Evolutionary conservation across 2,888 invertebrate genomes (phyloP).

Genomic region (Beris morrisii): DNA sequence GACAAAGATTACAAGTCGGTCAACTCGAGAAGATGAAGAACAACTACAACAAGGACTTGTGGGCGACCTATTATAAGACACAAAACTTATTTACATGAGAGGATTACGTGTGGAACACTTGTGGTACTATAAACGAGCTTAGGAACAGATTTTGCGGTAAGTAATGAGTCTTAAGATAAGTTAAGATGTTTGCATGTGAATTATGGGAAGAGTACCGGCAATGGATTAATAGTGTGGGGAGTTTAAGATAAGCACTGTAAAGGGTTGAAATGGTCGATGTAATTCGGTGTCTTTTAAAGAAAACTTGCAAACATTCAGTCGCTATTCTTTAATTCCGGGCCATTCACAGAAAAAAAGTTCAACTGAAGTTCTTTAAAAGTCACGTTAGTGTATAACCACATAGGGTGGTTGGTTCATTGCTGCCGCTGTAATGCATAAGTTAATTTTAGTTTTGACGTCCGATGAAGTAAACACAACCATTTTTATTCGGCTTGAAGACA

Average conservation of each 20-base stretch:
- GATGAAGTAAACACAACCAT: too few relatives aligned
- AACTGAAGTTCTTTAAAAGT: too few relatives aligned
- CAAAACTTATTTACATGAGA: slow-evolving; percentile 26
- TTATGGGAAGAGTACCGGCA: slow-evolving; percentile 18
- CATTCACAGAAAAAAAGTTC: too few relatives aligned
- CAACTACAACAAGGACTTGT: slow-evolving; percentile 14
- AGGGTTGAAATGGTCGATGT: slow-evolving; percentile 17
- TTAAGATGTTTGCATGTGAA: slow-evolving; percentile 32
- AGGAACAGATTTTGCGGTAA: slow-evolving; percentile 32
- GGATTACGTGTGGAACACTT: slow-evolving; percentile 30
- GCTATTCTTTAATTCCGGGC: too few relatives aligned
- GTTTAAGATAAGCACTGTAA: slow-evolving; percentile 16
- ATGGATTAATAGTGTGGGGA: slow-evolving; percentile 1
- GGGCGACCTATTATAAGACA: slow-evolving; percentile 26
- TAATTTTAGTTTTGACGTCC: too few relatives aligned
- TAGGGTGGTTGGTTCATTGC: too few relatives aligned
- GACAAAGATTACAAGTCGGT: slow-evolving; percentile 12
- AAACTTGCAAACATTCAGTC: too few relatives aligned
- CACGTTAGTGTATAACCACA: too few relatives aligned
- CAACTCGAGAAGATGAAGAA: neutral
- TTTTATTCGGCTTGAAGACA: too few relatives aligned
- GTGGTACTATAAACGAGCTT: slow-evolving; percentile 31
- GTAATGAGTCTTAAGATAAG: slow-evolving; percentile 32
- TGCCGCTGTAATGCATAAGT: too few relatives aligned
- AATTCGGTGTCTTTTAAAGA: too few relatives aligned